Base-by-base conservation (phyloP, 2,113 vertebrate genomes). In the Periophthalmodon schlosseri region DNA sequence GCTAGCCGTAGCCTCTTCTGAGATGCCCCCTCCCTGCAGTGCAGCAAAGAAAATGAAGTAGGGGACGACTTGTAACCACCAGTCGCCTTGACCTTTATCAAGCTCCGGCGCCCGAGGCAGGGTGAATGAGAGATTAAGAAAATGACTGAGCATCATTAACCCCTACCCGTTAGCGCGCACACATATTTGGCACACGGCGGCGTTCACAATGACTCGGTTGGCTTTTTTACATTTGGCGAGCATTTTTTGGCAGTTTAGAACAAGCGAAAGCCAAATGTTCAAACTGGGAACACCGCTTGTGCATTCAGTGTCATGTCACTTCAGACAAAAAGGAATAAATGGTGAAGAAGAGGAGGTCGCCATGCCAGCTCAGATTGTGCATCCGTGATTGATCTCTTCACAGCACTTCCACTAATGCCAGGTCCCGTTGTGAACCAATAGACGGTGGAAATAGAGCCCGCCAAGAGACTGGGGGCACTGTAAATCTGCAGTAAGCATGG, bases 41-140 rank as follows among this genome's bases (percentile, higher is more conserved):
- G 78, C 80, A 75, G 80, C 66, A 77, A 78, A 60, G 71, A 83
- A 85, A 75, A 82, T 77, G 74, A 86, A 89, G 86, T 82, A 76
- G 87, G 84, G 81, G 86, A 81, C 14, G 81, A 86, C 84, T 81
- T 84, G 74, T 69, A 83, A 83, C 86, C 85, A 88, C 87, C 81
- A 92, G 88, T 86, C 78, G 85, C 84, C 81, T 80, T 93, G 91
- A 92, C 92, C 90, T 92, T 93, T 90, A 87, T 87, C 86, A 87
- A 78, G 88, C 86, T 87, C 69, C 71, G 66, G 69, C 52, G 83
- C 87, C 86, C 47, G 69, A 79, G 90, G 88, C 84, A 69, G 72
- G 70, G 76, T 88, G 80, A 85, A 86, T 87, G 84, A 89, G 87
- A 84, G 86, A 88, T 91, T 91, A 92, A 86, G 84, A 84, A 90